Evolutionary conservation across 1,140 invertebrate species (phyloP).

Genomic region (Plodia interpunctella): DNA sequence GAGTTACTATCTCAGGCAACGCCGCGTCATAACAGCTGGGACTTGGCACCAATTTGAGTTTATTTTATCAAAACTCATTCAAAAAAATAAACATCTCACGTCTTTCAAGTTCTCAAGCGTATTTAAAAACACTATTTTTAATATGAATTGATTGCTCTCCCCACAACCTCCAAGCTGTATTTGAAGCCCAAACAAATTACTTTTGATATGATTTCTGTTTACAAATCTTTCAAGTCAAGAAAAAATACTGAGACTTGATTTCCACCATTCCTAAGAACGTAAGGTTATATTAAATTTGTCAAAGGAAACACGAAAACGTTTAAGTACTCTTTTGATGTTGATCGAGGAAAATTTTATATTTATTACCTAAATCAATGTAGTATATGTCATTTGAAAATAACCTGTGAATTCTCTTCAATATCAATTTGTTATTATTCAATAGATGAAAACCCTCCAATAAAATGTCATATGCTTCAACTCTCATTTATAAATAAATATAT

Average conservation of each 20-base stretch:
- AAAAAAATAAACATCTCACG: not conserved
- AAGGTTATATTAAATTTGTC: conserved; percentile 38
- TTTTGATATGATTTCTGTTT: conserved; percentile 23
- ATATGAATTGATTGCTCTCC: not conserved
- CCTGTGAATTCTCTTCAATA: too few relatives aligned
- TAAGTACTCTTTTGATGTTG: conserved; percentile 29
- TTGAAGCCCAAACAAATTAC: conserved; percentile 10
- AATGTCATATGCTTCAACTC: too few relatives aligned
- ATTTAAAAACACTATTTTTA: not conserved
- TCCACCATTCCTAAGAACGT: conserved; percentile 16
- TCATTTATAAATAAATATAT: too few relatives aligned
- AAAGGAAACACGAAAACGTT: conserved; percentile 34
- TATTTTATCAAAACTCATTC: not conserved
- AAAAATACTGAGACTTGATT: conserved; percentile 28
- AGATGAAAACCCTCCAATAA: too few relatives aligned
- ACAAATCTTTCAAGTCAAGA: conserved; percentile 24
- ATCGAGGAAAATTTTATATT: not conserved
- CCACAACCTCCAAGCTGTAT: not conserved
- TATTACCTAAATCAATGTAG: conserved; percentile 3
- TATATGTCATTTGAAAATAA: not conserved
- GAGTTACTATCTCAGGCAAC: too few relatives aligned
- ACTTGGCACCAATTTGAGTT: too few relatives aligned
- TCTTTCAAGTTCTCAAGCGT: not conserved
- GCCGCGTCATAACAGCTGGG: too few relatives aligned
- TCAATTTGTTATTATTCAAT: too few relatives aligned